Percentiles rank a stretch among this genome's conserved stretches.
These are phyloP conservation scores for Lemur catta DNA, from an alignment of 2,797 vertebrate species.

Conservation along the genomic window DNA sequence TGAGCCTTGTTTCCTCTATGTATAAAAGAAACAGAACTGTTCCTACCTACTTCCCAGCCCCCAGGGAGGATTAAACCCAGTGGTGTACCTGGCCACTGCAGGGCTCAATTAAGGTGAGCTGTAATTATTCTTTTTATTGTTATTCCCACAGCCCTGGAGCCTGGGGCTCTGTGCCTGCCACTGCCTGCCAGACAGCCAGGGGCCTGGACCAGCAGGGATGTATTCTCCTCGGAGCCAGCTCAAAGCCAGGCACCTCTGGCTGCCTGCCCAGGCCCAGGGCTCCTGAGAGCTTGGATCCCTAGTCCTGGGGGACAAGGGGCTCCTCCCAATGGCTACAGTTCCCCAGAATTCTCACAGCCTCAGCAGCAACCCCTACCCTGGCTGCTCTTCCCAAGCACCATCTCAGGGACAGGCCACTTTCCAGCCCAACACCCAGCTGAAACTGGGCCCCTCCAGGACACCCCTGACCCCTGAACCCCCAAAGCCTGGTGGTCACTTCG, in stretches of 20 bases:
- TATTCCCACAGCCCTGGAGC: not conserved
- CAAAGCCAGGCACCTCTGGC: not conserved
- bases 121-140: constrained; percentile 69
- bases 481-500: not conserved
- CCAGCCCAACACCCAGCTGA: not conserved
- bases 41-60: not conserved
- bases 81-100: not conserved
- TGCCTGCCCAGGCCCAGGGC: not conserved
- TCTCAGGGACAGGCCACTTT: not conserved
- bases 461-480: too few species aligned
- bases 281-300: not conserved
- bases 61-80: not conserved
- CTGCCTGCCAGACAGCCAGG: not conserved
- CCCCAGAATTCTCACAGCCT: not conserved
- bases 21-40: constrained; percentile 28
- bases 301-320: not conserved
- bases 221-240: not conserved
- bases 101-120: constrained; percentile 26
- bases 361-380: not conserved
- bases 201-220: not conserved
- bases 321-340: not conserved
- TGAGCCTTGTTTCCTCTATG: constrained; percentile 58
- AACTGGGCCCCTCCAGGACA: not conserved
- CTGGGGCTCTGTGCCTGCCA: constrained; percentile 19
- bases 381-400: not conserved